Evolutionary conservation across 2,888 invertebrate genomes (phyloP).

Genomic region (Philopedon plagiatum): DNA sequence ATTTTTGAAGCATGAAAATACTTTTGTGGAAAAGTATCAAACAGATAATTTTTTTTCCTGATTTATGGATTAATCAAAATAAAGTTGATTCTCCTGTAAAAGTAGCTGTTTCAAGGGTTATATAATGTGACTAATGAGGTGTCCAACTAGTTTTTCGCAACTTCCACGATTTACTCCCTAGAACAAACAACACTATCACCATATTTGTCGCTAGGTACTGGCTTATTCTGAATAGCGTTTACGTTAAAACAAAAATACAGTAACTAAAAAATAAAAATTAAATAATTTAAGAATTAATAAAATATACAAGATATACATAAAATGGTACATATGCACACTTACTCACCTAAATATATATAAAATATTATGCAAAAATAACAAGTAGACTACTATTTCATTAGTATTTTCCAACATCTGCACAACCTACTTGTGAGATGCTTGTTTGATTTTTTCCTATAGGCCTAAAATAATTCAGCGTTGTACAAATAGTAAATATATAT

Average conservation of each 20-base stretch:
- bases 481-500: slow-evolving; percentile 64
- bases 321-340: slow-evolving; percentile 64
- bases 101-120: too few species aligned
- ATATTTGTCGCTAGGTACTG: slow-evolving; percentile 8
- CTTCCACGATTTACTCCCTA: not conserved
- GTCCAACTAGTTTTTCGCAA: too few species aligned
- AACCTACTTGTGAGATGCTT: slow-evolving; percentile 60
- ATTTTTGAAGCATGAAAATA: too few species aligned
- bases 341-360: slow-evolving; percentile 58
- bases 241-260: slow-evolving; percentile 55
- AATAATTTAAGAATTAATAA: slow-evolving; percentile 68
- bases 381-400: slow-evolving; percentile 63
- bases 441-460: slow-evolving; percentile 66
- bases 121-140: too few species aligned
- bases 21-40: too few species aligned
- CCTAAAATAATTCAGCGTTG: slow-evolving; percentile 65
- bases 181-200: not conserved
- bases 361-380: slow-evolving; percentile 68
- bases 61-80: too few species aligned
- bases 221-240: slow-evolving; percentile 18
- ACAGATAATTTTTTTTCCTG: too few species aligned
- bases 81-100: too few species aligned
- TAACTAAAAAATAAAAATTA: slow-evolving; percentile 63
- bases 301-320: slow-evolving; percentile 68
- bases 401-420: slow-evolving; percentile 61